Base-by-base conservation (phyloP, 2,888 invertebrate genomes). In the Nasonia oneida region DNA sequence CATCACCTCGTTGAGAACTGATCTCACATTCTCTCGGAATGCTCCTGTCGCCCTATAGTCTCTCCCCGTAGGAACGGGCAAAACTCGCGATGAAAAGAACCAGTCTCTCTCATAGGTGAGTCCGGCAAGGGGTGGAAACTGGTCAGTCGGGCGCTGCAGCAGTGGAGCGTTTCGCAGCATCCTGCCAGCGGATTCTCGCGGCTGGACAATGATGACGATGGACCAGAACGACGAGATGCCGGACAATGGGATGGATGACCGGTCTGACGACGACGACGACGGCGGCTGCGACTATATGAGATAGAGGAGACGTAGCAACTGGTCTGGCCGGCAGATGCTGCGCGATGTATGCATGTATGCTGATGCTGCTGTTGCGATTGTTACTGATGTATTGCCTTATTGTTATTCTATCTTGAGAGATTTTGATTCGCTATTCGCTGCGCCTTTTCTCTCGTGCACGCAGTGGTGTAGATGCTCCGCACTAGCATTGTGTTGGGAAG, bases 251-350 rank as follows among this genome's bases (percentile, higher is more conserved):
- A 47, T 39, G 76, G 87, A 83, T 88, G 90, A 91, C 91, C 91
- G 91, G 90, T 90, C 89, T 29, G 29, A 67, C 67, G 67, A 86
- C 81, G 88, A 90, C 91, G 92, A 93, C n/a, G 92, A 87, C 87
- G 88, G 88, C 42, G 10, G n/a, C 23, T 23, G 23, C 42, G 71
- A 42, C 42, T 42, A 42, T 42, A 42, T 12, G 47, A 90, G 91
- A 91, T 92, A 91, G 90, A 91, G 87, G 89, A 88, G 87, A 90
- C 91, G 91, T 92, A 92, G 90, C 90, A 90, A 91, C 92, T 92
- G 93, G 91, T 91, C 89, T 87, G 92, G 90, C 90, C 88, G 91
- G 93, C 93, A 93, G 93, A 93, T 93, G 93, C 87, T 81, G 84
- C 57, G 70, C 10, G 37, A 6, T n/a, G 15, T 39, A 47, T 50